Base-by-base conservation (phyloP, 2,113 vertebrate genomes). In the Platysteira castanea region DNA sequence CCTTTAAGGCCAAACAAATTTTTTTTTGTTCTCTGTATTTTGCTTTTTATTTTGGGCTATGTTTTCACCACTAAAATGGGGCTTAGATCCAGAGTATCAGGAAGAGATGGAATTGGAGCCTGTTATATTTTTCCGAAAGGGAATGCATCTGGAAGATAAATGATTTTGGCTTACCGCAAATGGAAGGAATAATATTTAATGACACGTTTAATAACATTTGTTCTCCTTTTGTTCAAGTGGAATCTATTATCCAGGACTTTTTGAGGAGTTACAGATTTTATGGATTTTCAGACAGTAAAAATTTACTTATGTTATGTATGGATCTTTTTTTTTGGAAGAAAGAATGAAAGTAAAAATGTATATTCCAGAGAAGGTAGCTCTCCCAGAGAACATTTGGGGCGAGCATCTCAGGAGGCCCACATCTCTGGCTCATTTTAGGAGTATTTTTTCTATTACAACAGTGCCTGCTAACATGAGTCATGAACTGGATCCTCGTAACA, bases 251-350 rank as follows among this genome's bases (percentile, higher is more conserved):
- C 41, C 10, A 42, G 26, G 50, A 79, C 12, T 68, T 68, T 35
- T 17, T 27, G 6, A 13, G 16, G 6, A 67, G 4, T 74, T 67
- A 77, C 7, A 80, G 15, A 21, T 63, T 39, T 9, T 69, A 27
- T 2, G 15, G 6, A n/a, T 81, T 79, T 89, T 73, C 28, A 30
- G 75, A 30, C 4, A 52, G 30, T 30, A 31, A 83, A 84, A 81
- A 49, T 2, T 59, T 3, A 11, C 41, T 56, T 60, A 10, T 0
- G 4, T 41, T 85, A 44, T 3, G 0, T 21, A 33, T 23, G 10
- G 5, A 13, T 67, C 2, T 5, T 68, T 41, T 41, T 41, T 63
- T 24, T 69, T n/a, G 87, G 11, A 82, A 75, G 21, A 64, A 54
- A 70, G 5, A 7, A 42, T 47, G 27, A 67, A 74, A 75, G 13